phyloP scores from a whole-genome alignment of 2,113 vertebrate genomes.

The Centropristis striata region DNA sequence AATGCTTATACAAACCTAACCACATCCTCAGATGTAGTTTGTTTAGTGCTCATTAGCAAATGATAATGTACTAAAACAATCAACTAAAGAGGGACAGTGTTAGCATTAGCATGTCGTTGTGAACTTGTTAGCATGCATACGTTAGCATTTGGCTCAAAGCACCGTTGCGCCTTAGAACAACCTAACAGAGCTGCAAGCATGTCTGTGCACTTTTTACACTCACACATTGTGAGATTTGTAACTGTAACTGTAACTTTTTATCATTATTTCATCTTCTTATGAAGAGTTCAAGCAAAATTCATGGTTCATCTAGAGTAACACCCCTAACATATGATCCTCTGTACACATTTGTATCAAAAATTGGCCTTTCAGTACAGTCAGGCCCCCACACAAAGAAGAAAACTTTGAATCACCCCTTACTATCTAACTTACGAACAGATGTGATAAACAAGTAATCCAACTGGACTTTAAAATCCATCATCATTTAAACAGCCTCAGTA shows the following conservation, averaged over 20 bases:
- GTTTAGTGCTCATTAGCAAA: background rate
- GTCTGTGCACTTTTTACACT: background rate
- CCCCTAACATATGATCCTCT: too few relatives aligned
- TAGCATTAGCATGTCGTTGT: background rate
- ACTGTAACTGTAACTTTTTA: too few relatives aligned
- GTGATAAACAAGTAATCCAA: background rate
- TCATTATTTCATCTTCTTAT: background rate
- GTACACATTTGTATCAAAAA: too few relatives aligned
- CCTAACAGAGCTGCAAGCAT: background rate
- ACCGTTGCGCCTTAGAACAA: background rate
- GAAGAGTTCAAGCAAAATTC: background rate
- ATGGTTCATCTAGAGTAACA: too few relatives aligned
- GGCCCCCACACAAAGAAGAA: too few relatives aligned
- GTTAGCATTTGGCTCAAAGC: background rate
- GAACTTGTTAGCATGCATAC: background rate
- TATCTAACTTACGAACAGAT: slow-evolving; percentile 2
- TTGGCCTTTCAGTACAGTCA: too few relatives aligned
- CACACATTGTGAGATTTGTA: background rate
- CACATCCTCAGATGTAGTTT: background rate
- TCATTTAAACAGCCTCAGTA: background rate
- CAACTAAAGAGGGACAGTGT: background rate
- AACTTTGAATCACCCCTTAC: background rate
- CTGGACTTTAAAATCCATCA: background rate
- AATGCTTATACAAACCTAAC: background rate
- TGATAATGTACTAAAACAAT: background rate